Evolutionary conservation across 23 tunicate species (phyloP), one percentile per base, ranked within the genome.

Genomic region (Halocynthia roretzi): DNA sequence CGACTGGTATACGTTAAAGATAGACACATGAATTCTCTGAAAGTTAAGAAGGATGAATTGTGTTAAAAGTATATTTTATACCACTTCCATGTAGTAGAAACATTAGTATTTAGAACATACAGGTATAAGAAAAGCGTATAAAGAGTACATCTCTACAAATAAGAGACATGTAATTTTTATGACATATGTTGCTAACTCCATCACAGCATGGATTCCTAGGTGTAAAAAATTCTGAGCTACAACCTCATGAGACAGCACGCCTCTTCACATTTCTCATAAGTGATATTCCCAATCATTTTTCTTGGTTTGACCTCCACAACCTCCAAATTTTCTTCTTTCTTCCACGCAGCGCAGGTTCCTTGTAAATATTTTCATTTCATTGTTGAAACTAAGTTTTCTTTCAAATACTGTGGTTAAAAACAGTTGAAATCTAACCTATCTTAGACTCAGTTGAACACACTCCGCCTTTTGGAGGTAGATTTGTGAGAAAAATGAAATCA

Each of bases 11-110:
- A 86, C 5, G 87, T 75, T 1, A 92, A 54, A 51, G 98, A 92
- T 52, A 92, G 54, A 66, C 98, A 92, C 82, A 92, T 80, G 61
- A 92, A 92, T n/a, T 86, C 92, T 55, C 98, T 92, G 82, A 40
- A 70, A 58, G 63, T 15, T 15, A 58, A 58, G 63, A 14, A 14
- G 11, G 63, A n/a, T 58, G 15, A 1, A 14, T 14, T 58, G 63
- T n/a, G n/a, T 58, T 58, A 58, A 58, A 58, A 58, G 17, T 58
- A 58, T 58, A 58, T 58, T 58, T 14, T n/a, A 15, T 14, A 58
- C 17, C 1, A 31, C 44, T 31, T 31, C 44, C 44, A 31, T 31
- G 44, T 31, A 31, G 4, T 31, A 31, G 44, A 31, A 31, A 31
- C 44, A 31, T 31, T 31, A 31, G 44, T 31, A 31, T 31, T 31